phyloP scores from a whole-genome alignment of 2,888 invertebrate species.

The Sphaerophoria rueppellii region DNA sequence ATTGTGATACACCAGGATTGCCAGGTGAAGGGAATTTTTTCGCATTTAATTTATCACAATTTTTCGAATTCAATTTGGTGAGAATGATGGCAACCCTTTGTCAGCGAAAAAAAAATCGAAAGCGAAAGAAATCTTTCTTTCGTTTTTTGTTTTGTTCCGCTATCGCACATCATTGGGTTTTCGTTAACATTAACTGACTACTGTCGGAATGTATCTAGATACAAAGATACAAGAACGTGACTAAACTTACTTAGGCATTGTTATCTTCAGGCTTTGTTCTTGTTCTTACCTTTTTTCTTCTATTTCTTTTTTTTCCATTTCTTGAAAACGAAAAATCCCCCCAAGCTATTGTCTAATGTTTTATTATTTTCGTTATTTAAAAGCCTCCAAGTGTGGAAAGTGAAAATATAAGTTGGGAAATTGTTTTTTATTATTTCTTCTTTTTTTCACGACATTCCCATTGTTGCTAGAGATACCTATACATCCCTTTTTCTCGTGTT shows the following conservation, averaged over 20 bases:
- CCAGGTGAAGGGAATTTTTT: not conserved
- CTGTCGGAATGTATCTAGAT: conserved; percentile 26
- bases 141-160: conserved; percentile 3
- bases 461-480: not conserved
- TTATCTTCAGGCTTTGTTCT: conserved; percentile 36
- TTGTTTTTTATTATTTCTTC: conserved; percentile 32
- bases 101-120: conserved; percentile 4
- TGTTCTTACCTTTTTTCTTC: conserved; percentile 17
- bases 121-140: too few species aligned
- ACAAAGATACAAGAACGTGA: conserved; percentile 52
- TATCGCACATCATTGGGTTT: conserved; percentile 61
- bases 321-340: conserved; percentile 24
- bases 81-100: not conserved
- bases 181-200: conserved; percentile 56
- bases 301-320: conserved; percentile 15
- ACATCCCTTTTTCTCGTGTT: conserved; percentile 2
- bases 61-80: not conserved
- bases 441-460: conserved; percentile 26
- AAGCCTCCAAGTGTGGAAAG: conserved; percentile 60
- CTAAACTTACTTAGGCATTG: conserved; percentile 45
- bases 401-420: conserved; percentile 59
- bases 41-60: too few species aligned
- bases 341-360: conserved; percentile 62
- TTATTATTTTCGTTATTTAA: conserved; percentile 64
- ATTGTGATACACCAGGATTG: not conserved